Evolutionary conservation across 2,113 vertebrate species (phyloP), one percentile per base, ranked within the genome.

Genomic region (Oncorhynchus gorbuscha): DNA sequence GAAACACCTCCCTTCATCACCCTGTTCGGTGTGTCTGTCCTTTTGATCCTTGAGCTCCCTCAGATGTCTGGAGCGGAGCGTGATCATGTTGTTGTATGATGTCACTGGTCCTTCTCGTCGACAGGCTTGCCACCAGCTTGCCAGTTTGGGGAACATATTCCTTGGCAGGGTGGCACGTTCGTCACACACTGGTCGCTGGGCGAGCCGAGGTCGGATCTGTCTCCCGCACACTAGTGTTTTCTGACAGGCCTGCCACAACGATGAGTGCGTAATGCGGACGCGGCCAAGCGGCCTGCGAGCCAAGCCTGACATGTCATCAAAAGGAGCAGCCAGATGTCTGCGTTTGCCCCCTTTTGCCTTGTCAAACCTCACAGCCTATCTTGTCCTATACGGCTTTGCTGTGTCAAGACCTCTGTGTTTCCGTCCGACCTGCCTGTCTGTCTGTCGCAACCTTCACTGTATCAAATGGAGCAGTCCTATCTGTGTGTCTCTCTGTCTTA

Each of bases 101-200:
- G 83, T 87, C 79, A 83, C 75, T 66, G 73, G 68, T 87, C 76
- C 78, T 94, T 92, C 85, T 91, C 93, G 92, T 94, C 93, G 93
- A 93, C 93, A 45, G 92, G 92, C 84, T 92, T 92, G 89, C 90
- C 93, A 95, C 93, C 93, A 95, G 94, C 94, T 95, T 95, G 94
- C 95, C 93, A 95, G 93, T 92, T 90, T 95, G 93, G 94, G 94
- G 93, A 97, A 95, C 96, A 97, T 96, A 96, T 95, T 97, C 95
- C 88, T 92, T 92, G 94, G 94, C 93, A 94, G 94, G 94, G 92
- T 88, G 94, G 93, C 93, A 93, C 95, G 95, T 95, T 94, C 95
- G 95, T 96, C 94, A 95, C 95, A 92, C 94, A 91, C 94, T 94
- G 93, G 92, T 92, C 93, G 93, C 93, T 92, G 91, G 93, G 91